Percentiles rank a stretch among this genome's conserved stretches.
Evolutionary conservation across 2,797 vertebrate genomes (phyloP).

Genomic region (Sus cebifrons): DNA sequence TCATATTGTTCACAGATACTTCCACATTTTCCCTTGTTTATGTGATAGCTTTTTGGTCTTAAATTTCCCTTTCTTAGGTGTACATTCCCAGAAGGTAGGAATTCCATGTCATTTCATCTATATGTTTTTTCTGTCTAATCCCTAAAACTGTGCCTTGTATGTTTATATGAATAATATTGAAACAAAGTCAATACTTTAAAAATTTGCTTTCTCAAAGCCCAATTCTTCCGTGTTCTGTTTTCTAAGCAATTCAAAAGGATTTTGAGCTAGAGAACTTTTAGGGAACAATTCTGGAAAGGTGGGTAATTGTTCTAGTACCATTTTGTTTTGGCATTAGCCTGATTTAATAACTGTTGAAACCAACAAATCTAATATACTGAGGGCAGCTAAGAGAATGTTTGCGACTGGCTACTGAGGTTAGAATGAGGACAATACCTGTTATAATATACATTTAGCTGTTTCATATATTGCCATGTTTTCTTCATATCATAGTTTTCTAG

Average conservation of each 20-base stretch:
- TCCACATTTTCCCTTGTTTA: not conserved
- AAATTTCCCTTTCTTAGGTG: not conserved
- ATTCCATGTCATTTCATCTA: not conserved
- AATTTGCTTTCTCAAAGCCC: not conserved
- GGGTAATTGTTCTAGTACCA: not conserved
- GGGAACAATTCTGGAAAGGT: not conserved
- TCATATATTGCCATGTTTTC: not conserved
- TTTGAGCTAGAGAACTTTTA: not conserved
- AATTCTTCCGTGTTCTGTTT: not conserved
- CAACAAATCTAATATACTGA: not conserved
- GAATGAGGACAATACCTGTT: not conserved
- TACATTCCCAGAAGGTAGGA: not conserved
- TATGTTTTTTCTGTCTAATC: not conserved
- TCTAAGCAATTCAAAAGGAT: not conserved
- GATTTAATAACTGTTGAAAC: not conserved
- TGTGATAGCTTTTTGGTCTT: not conserved
- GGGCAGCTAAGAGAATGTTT: not conserved
- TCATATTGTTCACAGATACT: not conserved
- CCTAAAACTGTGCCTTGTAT: not conserved
- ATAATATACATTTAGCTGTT: not conserved
- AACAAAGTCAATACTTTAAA: not conserved
- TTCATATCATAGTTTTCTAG: not conserved
- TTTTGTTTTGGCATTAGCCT: not conserved
- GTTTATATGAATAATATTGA: slow-evolving; percentile 29
- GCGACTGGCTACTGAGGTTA: not conserved